Base-by-base conservation (phyloP, 1,140 invertebrate species). In the Teleopsis dalmanni region DNA sequence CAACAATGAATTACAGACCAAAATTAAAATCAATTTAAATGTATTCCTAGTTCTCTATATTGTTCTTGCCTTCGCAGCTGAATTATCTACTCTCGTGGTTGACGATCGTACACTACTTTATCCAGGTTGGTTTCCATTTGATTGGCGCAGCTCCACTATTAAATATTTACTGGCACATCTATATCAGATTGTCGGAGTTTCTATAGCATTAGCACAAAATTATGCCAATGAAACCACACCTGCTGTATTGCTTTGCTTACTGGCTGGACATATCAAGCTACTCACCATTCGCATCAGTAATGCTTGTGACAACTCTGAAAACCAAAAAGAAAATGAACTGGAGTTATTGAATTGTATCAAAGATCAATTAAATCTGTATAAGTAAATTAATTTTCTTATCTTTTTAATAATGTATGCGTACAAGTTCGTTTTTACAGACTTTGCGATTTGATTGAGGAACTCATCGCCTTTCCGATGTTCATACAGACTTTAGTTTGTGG, bases 71-170 rank as follows among this genome's bases (percentile, higher is more conserved):
- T 16, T 48, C 13, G 10, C 38, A 6, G 21, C 27, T 3, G 48
- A 50, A 37, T 23, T 36, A 5, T 22, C 40, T 9, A 41, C 37
- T 4, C 10, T 50, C 4, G 4, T 50, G 7, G 19, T 37, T 13
- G 48, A 33, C 14, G 34, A 27, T 9, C 44, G 48, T 40, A 10
- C 18, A 13, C 43, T 46, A 29, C 33, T 51, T 42, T 51, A 51
- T 31, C 43, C 43, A 4, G 49, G 35, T 4, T 51, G 41, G 27
- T 51, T 51, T 36, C 49, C 49, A 13, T 51, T 51, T 21, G 49
- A 51, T 38, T 3, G 13, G 3, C 25, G 38, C 13, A 22, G 19
- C 8, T 40, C 29, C 35, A 19, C 27, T 3, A 22, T 18, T 16
- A 27, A 36, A 5, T 51, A 50, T n/a, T 9, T 31, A 3, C 5